A percentile compares a stretch with the other conserved stretches of the same genome.
Evolutionary conservation across 1,140 invertebrate species (phyloP).

Genomic region (Cotesia vestalis): DNA sequence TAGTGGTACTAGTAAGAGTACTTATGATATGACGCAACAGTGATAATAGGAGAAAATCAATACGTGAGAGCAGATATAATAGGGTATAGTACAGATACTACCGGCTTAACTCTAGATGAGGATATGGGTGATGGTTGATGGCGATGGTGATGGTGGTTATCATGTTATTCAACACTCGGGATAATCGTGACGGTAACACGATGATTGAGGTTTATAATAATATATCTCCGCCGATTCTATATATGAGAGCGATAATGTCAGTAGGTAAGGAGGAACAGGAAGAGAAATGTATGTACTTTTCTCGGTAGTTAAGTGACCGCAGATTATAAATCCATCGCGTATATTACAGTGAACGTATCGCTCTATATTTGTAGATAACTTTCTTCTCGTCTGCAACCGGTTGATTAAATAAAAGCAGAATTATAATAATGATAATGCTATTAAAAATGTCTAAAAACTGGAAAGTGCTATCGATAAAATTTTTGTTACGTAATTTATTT

Average conservation of each 20-base stretch:
- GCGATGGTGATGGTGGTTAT: neutral
- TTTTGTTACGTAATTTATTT: too few relatives aligned
- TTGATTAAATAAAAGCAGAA: too few relatives aligned
- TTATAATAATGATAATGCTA: too few relatives aligned
- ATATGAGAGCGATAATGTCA: neutral
- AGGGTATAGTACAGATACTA: too few relatives aligned
- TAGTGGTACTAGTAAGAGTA: too few relatives aligned
- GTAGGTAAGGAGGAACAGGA: slow-evolving; percentile 11
- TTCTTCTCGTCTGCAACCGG: slow-evolving; percentile 1
- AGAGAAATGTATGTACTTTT: slow-evolving; percentile 22
- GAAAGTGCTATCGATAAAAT: too few relatives aligned
- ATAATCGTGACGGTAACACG: slow-evolving; percentile 19
- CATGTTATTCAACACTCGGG: slow-evolving; percentile 12
- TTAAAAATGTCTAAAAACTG: too few relatives aligned
- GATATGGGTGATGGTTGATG: neutral
- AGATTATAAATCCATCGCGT: slow-evolving; percentile 10
- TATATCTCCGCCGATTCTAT: neutral
- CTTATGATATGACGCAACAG: too few relatives aligned
- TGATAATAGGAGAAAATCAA: too few relatives aligned
- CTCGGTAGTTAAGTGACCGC: neutral
- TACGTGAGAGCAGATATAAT: too few relatives aligned
- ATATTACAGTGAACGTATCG: neutral
- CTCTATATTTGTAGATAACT: neutral
- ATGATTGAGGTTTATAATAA: slow-evolving; percentile 26
- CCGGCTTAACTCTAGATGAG: too few relatives aligned